phyloP scores from a whole-genome alignment of 2,113 vertebrate genomes.

The Psettodes erumei region DNA sequence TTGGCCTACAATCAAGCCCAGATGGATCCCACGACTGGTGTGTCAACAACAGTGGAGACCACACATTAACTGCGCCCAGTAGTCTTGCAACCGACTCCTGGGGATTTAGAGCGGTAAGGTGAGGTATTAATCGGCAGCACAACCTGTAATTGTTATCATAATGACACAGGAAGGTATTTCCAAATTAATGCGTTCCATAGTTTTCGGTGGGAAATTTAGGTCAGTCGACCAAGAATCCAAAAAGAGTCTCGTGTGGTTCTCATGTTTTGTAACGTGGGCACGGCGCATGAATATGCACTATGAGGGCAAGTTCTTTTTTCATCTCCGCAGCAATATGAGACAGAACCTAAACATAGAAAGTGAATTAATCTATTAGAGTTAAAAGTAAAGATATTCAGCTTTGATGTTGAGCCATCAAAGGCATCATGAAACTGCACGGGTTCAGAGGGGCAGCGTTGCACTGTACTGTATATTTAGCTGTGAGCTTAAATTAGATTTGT shows the following conservation, averaged over 20 bases:
- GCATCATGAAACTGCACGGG: conserved; percentile 45
- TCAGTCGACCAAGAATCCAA: conserved; percentile 47
- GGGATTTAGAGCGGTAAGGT: conserved; percentile 37
- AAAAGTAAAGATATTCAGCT: conserved; percentile 70
- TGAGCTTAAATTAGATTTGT: conserved; percentile 72
- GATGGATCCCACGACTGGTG: conserved; percentile 57
- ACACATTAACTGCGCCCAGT: conserved; percentile 52
- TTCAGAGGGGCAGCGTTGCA: conserved; percentile 63
- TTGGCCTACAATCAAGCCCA: conserved; percentile 66
- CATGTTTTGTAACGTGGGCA: conserved; percentile 2
- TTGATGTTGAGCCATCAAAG: conserved; percentile 79
- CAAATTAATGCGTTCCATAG: conserved; percentile 48
- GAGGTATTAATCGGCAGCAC: conserved; percentile 58
- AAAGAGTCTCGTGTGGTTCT: conserved; percentile 7
- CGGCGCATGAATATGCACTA: conserved; percentile 59
- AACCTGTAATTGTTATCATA: conserved; percentile 63
- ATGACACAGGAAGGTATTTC: conserved; percentile 56
- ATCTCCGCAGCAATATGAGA: conserved; percentile 41
- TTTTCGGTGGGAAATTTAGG: conserved; percentile 56
- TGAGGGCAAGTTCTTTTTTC: conserved; percentile 27
- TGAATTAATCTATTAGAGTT: conserved; percentile 72
- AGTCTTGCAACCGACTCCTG: conserved; percentile 39
- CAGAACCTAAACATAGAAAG: conserved; percentile 73
- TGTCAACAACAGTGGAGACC: conserved; percentile 59
- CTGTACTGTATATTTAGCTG: conserved; percentile 71